Percentiles rank a stretch among this genome's conserved stretches.
These are phyloP conservation scores for Picathartes gymnocephalus DNA, from an alignment of 2,113 vertebrate species.

Conservation along the genomic window DNA sequence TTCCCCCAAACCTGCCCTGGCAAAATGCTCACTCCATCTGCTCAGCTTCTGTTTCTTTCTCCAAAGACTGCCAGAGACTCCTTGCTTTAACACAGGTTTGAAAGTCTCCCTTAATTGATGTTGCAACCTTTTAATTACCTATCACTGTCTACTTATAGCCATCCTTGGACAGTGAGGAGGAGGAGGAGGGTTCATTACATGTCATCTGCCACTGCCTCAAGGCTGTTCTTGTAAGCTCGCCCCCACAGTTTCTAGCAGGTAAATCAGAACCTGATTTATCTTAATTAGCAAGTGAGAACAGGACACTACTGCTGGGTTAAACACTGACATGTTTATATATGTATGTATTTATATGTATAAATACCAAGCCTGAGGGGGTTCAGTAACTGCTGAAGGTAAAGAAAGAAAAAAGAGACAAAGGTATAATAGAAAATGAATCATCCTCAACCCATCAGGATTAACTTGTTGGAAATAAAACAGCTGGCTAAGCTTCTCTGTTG, in stretches of 20 bases:
- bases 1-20: not conserved
- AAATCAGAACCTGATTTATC: not conserved
- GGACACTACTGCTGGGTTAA: not conserved
- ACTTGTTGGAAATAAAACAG: not conserved
- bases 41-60: not conserved
- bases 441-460: not conserved
- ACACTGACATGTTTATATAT: not conserved
- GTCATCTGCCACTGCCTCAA: not conserved
- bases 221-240: not conserved
- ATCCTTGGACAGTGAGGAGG: fast-evolving
- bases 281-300: not conserved
- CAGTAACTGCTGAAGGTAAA: not conserved
- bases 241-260: not conserved
- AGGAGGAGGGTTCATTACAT: not conserved
- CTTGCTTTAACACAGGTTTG: not conserved
- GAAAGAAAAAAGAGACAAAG: not conserved
- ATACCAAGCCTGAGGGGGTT: not conserved
- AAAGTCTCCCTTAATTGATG: not conserved
- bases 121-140: not conserved
- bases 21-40: not conserved
- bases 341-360: not conserved
- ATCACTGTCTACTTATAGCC: fast-evolving
- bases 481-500: not conserved
- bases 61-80: not conserved
- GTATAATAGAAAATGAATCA: not conserved